Percentiles rank a stretch among this genome's conserved stretches.
These are phyloP conservation scores for Palythoa caribaeorum DNA, from an alignment of 92 coral and sea anemone species.

Conservation along the genomic window DNA sequence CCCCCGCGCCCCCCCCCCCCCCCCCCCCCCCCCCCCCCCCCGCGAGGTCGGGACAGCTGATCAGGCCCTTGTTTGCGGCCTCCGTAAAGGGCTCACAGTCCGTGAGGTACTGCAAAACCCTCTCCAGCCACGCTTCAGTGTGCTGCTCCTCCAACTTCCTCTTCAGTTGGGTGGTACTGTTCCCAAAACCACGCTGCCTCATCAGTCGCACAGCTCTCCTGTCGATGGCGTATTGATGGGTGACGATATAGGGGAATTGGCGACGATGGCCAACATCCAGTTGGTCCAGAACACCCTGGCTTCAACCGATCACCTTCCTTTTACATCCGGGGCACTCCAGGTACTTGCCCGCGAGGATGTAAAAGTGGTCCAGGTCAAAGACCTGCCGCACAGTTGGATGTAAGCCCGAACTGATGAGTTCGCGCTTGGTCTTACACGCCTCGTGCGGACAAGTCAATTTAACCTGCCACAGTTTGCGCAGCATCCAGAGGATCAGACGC, in stretches of 20 bases:
- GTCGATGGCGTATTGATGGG: slow-evolving; percentile 39
- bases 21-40: too few relatives aligned
- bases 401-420: background rate
- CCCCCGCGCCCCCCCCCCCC: too few relatives aligned
- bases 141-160: slow-evolving; percentile 59
- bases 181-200: slow-evolving; percentile 45
- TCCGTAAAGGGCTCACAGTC: slow-evolving; percentile 60
- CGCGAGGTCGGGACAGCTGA: background rate
- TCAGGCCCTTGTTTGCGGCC: background rate
- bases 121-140: slow-evolving; percentile 55
- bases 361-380: slow-evolving; percentile 19
- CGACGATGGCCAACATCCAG: slow-evolving; percentile 36
- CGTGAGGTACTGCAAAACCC: slow-evolving; percentile 48
- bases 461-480: slow-evolving; percentile 64
- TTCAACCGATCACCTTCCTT: slow-evolving; percentile 1
- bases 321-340: slow-evolving; percentile 22
- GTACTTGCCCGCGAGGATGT: slow-evolving; percentile 10
- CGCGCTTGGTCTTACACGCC: background rate
- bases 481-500: slow-evolving; percentile 69
- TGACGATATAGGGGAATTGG: slow-evolving; percentile 19
- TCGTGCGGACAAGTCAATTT: slow-evolving; percentile 56
- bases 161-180: slow-evolving; percentile 46
- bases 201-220: slow-evolving; percentile 53
- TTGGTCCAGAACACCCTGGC: slow-evolving; percentile 11
- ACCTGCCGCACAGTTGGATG: slow-evolving; percentile 44